Base-by-base conservation (phyloP, 1,140 invertebrate genomes). In the Neodiprion lecontei region DNA sequence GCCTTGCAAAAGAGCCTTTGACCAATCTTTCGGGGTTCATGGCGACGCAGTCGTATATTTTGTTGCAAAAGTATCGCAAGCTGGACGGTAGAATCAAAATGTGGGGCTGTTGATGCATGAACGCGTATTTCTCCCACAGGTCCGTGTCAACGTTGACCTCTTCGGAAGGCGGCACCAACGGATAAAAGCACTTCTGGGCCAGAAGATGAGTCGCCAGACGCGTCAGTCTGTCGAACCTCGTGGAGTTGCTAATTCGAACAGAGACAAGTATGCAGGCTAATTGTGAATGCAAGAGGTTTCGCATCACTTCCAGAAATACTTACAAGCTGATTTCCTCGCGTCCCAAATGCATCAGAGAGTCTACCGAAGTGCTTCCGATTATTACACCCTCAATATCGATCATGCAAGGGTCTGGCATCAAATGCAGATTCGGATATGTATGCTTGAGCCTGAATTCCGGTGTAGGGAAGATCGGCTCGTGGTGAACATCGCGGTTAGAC, bases 51-150 rank as follows among this genome's bases (percentile, higher is more conserved):
- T 92, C 93, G 77, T 93, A 91, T 14, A 96, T 90, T 75, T 93
- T 87, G 92, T 96, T 96, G 67, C 94, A 90, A 86, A 97, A 98
- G 83, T 93, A 91, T 84, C 92, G 90, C 72, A 97, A 92, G 83
- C 95, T 93, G 10, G 96, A 97, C 4, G 96, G 96, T 76, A 96
- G 82, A 67, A 98, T 86, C 1, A 98, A 85, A 9, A 98, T 78
- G 83, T 98, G 95, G 1, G 96, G 96, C 69, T 92, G 92, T 69
- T 89, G 85, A 12, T 92, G 88, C 73, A 96, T 89, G 72, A 91
- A 90, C 11, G 91, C 91, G 83, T 93, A 90, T 76, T 91, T 90
- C 61, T 93, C 91, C 88, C 93, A 94, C 66, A 94, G 86, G 70
- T 90, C 89, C 14, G 91, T 91, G 85, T 97, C 96, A 5, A 95